These are phyloP conservation scores for Solea senegalensis DNA, from an alignment of 2,113 vertebrate species.

Conservation along the genomic window DNA sequence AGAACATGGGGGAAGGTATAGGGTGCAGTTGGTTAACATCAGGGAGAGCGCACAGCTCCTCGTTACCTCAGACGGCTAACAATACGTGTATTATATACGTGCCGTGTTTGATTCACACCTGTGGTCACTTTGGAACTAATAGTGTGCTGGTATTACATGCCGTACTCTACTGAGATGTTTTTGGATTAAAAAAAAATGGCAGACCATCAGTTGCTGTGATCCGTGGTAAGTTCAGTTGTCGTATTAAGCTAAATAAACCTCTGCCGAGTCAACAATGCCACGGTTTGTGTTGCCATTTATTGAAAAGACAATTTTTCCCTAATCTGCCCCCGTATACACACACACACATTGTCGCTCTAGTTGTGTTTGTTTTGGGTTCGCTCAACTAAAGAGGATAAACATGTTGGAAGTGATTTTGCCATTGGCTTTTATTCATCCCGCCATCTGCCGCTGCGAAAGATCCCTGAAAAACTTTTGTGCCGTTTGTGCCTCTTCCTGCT, in stretches of 20 bases:
- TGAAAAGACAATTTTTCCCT: neutral
- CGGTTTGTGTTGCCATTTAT: neutral
- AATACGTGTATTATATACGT: too few species aligned
- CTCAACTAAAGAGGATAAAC: conserved; percentile 39
- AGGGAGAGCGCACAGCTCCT: neutral
- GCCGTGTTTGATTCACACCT: too few species aligned
- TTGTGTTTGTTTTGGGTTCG: conserved; percentile 23
- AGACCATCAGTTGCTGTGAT: neutral
- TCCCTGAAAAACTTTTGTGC: conserved; percentile 13
- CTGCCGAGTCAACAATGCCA: neutral
- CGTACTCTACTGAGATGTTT: neutral
- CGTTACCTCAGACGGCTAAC: neutral
- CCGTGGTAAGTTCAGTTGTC: neutral
- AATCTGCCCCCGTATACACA: neutral
- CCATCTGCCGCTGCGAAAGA: conserved; percentile 47
- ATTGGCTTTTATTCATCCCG: conserved; percentile 17
- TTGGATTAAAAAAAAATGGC: neutral
- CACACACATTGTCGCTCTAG: neutral
- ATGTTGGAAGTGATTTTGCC: conserved; percentile 35
- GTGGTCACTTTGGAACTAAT: neutral
- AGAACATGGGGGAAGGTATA: conserved; percentile 5
- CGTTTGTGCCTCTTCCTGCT: conserved; percentile 23
- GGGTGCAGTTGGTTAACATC: conserved; percentile 13
- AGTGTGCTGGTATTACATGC: neutral
- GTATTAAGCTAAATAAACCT: neutral